Evolutionary conservation across 2,888 invertebrate species (phyloP).

Genomic region (Exephanes ischioxanthus): DNA sequence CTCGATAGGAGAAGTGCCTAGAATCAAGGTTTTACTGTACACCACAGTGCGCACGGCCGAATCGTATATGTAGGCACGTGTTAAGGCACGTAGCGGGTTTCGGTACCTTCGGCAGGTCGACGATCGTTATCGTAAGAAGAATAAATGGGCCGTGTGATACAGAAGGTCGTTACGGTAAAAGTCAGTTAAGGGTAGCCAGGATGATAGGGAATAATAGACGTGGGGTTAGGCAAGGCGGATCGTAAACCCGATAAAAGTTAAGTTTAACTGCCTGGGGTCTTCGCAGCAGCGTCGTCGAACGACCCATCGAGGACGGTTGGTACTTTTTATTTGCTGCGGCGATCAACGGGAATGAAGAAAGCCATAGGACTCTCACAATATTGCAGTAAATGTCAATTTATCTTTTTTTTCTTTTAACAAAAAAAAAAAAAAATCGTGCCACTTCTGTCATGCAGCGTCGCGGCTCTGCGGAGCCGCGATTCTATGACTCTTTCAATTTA

Average conservation of each 20-base stretch:
- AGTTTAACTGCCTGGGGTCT: slow-evolving; percentile 59
- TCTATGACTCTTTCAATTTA: slow-evolving; percentile 27
- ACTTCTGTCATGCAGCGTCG: slow-evolving; percentile 17
- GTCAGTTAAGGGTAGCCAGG: slow-evolving; percentile 63
- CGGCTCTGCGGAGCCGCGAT: slow-evolving; percentile 5
- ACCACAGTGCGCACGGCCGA: neutral
- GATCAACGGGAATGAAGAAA: neutral
- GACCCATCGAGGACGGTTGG: slow-evolving; percentile 18
- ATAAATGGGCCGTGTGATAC: slow-evolving; percentile 70
- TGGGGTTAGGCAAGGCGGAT: slow-evolving; percentile 26
- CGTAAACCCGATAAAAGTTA: slow-evolving; percentile 72
- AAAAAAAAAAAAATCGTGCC: neutral
- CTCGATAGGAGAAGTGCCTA: neutral
- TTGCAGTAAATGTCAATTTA: neutral
- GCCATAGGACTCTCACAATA: neutral
- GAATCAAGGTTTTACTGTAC: neutral
- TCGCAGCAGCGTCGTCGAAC: slow-evolving; percentile 48
- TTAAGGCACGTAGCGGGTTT: neutral
- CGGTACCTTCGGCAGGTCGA: slow-evolving; percentile 33
- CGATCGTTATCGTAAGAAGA: slow-evolving; percentile 63
- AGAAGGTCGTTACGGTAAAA: slow-evolving; percentile 66
- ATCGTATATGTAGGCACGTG: too few relatives aligned
- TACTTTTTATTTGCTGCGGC: neutral
- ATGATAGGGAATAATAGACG: neutral
- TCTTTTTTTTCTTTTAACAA: neutral